Percentiles rank a stretch among this genome's conserved stretches.
These are phyloP conservation scores for Dugesia japonica DNA, from an alignment of 2,888 invertebrate species.

Conservation along the genomic window DNA sequence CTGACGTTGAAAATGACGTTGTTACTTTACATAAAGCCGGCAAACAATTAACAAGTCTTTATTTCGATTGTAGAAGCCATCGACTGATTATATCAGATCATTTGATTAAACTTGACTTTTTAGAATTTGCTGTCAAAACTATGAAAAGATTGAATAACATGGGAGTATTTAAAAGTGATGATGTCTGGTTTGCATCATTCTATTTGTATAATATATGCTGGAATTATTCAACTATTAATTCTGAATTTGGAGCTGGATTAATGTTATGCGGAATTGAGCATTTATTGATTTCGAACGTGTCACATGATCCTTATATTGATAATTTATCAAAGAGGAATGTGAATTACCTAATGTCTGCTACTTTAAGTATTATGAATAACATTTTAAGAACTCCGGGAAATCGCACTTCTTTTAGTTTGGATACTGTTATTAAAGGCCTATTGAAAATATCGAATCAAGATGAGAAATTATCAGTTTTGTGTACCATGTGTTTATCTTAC, in stretches of 20 bases:
- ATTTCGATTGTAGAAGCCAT: background rate
- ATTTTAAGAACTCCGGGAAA: background rate
- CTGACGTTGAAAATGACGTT: background rate
- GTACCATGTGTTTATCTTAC: background rate
- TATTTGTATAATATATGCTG: slow-evolving; percentile 42
- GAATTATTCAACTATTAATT: slow-evolving; percentile 42
- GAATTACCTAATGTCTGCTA: background rate
- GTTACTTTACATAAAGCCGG: background rate
- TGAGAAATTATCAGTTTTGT: background rate
- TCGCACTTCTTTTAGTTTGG: background rate
- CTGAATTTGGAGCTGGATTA: slow-evolving; percentile 37
- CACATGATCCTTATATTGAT: background rate
- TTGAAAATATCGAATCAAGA: background rate
- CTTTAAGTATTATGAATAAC: background rate
- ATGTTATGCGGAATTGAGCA: background rate
- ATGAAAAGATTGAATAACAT: slow-evolving; percentile 40
- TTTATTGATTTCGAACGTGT: background rate
- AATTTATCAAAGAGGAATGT: background rate
- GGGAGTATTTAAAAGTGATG: slow-evolving; percentile 43
- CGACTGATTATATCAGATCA: background rate
- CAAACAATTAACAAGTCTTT: background rate
- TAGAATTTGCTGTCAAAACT: slow-evolving; percentile 39
- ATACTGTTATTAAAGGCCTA: background rate
- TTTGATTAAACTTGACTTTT: background rate
- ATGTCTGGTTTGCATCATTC: slow-evolving; percentile 43